Percentiles rank a stretch among this genome's conserved stretches.
phyloP scores from a whole-genome alignment of 1,140 invertebrate species.

The Melipona quadrifasciata region DNA sequence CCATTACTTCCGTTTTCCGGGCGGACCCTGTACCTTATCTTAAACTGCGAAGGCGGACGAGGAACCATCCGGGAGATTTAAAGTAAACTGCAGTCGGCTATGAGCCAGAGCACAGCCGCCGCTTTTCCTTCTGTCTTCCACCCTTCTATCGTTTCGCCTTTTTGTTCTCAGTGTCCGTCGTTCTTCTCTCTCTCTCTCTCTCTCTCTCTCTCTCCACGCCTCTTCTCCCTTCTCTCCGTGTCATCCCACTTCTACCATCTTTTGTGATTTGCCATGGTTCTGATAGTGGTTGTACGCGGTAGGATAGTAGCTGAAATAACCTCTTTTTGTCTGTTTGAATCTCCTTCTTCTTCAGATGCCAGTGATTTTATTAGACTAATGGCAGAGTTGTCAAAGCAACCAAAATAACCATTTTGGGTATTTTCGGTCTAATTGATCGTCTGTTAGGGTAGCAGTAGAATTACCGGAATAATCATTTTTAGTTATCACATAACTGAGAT shows the following conservation, averaged over 20 bases:
- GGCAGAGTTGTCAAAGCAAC: no score
- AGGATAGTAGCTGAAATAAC: background rate
- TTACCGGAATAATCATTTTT: no score
- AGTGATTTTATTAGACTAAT: background rate
- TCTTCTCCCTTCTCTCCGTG: background rate
- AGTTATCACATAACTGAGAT: no score
- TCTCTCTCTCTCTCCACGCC: no score
- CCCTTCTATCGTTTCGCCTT: slow-evolving; percentile 19
- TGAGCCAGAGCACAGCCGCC: slow-evolving; percentile 45
- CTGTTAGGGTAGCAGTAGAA: no score
- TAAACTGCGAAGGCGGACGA: slow-evolving; percentile 68
- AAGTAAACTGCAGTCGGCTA: slow-evolving; percentile 68
- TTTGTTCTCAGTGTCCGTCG: background rate
- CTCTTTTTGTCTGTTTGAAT: background rate
- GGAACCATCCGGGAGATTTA: slow-evolving; percentile 70
- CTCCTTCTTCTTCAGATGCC: no score
- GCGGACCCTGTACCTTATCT: slow-evolving; percentile 69
- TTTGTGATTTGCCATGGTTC: background rate
- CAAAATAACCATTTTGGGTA: no score
- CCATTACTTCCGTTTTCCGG: slow-evolving; percentile 71
- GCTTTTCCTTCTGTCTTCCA: background rate
- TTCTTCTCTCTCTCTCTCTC: background rate
- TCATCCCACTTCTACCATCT: background rate
- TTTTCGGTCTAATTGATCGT: no score
- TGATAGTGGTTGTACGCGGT: no score